These are phyloP conservation scores for Lepisosteus osseus DNA, from an alignment of 2,113 vertebrate genomes.

Conservation along the genomic window DNA sequence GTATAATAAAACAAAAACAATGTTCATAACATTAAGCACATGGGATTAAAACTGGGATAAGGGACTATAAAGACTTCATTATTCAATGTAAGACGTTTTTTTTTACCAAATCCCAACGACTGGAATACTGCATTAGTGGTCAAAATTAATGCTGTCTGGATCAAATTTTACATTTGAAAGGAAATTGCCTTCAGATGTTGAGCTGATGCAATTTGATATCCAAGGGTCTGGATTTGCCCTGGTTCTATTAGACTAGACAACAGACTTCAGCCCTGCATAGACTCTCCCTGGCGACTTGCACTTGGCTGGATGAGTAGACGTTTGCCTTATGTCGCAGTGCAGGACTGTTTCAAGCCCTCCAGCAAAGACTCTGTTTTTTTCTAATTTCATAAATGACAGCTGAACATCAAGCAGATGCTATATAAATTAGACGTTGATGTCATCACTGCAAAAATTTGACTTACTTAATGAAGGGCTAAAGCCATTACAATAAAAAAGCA, in stretches of 20 bases:
- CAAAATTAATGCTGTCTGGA: conserved; percentile 51
- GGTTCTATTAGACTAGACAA: conserved; percentile 53
- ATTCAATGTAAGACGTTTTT: conserved; percentile 45
- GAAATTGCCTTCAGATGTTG: conserved; percentile 67
- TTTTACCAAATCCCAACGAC: conserved; percentile 29
- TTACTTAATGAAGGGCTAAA: conserved; percentile 33
- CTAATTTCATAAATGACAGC: conserved; percentile 31
- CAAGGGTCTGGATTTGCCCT: conserved; percentile 37
- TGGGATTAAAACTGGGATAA: conserved; percentile 45
- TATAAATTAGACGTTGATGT: conserved; percentile 47
- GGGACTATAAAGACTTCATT: conserved; percentile 48
- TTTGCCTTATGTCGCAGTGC: conserved; percentile 42
- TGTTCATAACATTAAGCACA: conserved; percentile 29
- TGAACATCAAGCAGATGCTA: conserved; percentile 49
- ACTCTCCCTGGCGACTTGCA: conserved; percentile 41
- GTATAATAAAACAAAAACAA: conserved; percentile 35
- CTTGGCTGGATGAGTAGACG: conserved; percentile 40
- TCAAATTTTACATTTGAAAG: conserved; percentile 57
- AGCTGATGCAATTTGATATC: conserved; percentile 40
- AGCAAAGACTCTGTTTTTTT: conserved; percentile 26
- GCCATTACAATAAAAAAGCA: too few relatives aligned
- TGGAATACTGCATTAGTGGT: conserved; percentile 41
- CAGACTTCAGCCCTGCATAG: conserved; percentile 33
- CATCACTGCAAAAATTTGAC: conserved; percentile 29
- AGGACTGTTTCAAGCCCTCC: conserved; percentile 32